Evolutionary conservation across 2,113 vertebrate genomes (phyloP).

Genomic region (Eupsittula cactorum): DNA sequence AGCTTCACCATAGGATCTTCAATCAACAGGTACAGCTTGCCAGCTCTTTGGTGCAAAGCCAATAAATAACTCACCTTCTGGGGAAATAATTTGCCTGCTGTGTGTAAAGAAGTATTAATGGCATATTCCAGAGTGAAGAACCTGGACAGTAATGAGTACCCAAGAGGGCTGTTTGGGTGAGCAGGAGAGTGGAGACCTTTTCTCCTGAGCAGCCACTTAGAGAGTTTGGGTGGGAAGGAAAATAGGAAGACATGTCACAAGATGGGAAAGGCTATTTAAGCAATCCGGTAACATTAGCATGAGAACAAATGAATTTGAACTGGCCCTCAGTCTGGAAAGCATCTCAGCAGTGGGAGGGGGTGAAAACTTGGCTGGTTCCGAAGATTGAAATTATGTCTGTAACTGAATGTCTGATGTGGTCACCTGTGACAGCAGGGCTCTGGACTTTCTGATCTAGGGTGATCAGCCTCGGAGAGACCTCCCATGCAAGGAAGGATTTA

Average conservation of each 20-base stretch:
- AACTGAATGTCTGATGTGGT: constrained; percentile 31
- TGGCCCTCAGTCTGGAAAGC: constrained; percentile 27
- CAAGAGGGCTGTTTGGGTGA: neutral
- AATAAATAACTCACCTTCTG: neutral
- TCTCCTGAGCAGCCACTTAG: neutral
- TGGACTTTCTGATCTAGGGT: neutral
- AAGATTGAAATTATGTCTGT: neutral
- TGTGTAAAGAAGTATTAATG: neutral
- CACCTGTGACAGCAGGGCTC: constrained; percentile 12
- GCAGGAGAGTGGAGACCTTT: neutral
- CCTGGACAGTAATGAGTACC: neutral
- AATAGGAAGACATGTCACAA: neutral
- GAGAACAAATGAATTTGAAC: constrained; percentile 29
- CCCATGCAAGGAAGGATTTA: neutral
- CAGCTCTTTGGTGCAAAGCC: neutral
- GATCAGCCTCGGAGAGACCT: neutral
- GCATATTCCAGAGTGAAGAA: neutral
- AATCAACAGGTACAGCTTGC: neutral
- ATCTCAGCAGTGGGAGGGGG: neutral
- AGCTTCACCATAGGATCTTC: neutral
- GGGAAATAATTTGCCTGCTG: neutral
- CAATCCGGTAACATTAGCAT: neutral
- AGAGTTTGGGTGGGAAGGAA: neutral
- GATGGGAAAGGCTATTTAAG: constrained; percentile 9
- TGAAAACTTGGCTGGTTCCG: constrained; percentile 2